Percentiles rank a stretch among this genome's conserved stretches.
Conservation (phyloP, 2,113 vertebrate genomes). For the Ceyx margarethae region DNA sequence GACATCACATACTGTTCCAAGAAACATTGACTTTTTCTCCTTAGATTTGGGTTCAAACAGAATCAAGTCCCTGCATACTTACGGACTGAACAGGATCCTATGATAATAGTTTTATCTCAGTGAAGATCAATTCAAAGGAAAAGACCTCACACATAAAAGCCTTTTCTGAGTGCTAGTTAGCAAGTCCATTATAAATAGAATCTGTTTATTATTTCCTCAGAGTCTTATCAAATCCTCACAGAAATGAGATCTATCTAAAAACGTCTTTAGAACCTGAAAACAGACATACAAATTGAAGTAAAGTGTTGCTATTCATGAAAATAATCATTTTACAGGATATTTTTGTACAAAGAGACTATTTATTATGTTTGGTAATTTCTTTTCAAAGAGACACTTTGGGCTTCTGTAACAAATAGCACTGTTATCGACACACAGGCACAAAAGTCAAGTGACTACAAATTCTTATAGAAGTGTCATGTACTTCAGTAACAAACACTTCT, state of each 20-base stretch:
- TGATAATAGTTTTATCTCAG: neutral
- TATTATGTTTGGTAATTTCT: conserved; percentile 65
- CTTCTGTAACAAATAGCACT: conserved; percentile 57
- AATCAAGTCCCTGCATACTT: neutral
- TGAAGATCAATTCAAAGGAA: conserved; percentile 6
- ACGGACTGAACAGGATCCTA: neutral
- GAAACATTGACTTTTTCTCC: neutral
- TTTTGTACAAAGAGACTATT: conserved; percentile 32
- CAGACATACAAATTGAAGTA: conserved; percentile 36
- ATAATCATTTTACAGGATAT: conserved; percentile 55
- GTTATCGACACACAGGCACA: conserved; percentile 30
- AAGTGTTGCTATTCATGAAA: conserved; percentile 59
- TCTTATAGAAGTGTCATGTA: neutral
- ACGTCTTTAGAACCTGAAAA: conserved; percentile 51
- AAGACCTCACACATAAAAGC: neutral
- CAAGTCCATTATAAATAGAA: conserved; percentile 22
- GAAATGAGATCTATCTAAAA: conserved; percentile 57
- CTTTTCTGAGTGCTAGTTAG: conserved; percentile 34
- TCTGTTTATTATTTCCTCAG: conserved; percentile 28
- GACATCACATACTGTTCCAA: conserved; percentile 9
- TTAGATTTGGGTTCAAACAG: neutral
- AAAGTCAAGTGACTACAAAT: conserved; percentile 53
- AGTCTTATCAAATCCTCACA: conserved; percentile 54
- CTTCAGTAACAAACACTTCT: conserved; percentile 44
- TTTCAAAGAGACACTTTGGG: conserved; percentile 55